phyloP scores from a whole-genome alignment of 2,113 vertebrate genomes.

The Tachysurus fulvidraco region DNA sequence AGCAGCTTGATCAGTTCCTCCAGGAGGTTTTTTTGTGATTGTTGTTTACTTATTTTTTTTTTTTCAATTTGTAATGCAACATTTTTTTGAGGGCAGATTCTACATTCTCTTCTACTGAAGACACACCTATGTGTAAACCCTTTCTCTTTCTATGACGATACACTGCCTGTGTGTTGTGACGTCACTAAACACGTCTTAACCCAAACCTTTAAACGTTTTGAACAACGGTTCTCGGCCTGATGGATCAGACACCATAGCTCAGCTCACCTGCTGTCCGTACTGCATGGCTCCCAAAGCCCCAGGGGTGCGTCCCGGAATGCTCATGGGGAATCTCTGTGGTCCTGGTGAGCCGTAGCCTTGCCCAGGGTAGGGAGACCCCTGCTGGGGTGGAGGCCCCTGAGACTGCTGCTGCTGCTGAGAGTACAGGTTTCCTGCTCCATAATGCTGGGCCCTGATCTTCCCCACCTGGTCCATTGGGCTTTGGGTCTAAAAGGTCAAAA shows the following conservation, averaged over 20 bases:
- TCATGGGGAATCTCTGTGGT: constrained; percentile 85
- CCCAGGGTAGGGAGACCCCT: constrained; percentile 80
- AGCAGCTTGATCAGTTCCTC: too few species aligned
- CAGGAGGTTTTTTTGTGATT: too few species aligned
- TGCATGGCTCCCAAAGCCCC: constrained; percentile 85
- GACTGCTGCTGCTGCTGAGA: constrained; percentile 78
- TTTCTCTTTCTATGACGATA: too few species aligned
- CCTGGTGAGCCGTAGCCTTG: constrained; percentile 82
- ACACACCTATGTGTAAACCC: too few species aligned
- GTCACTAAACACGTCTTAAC: too few species aligned
- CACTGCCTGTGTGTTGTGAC: too few species aligned
- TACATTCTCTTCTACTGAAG: too few species aligned
- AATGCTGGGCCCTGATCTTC: constrained; percentile 93
- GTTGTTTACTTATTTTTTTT: too few species aligned
- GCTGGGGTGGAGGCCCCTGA: constrained; percentile 79
- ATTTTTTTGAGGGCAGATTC: too few species aligned
- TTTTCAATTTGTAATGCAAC: too few species aligned
- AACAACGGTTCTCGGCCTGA: too few species aligned
- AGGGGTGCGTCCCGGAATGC: constrained; percentile 82
- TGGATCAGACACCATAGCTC: background rate
- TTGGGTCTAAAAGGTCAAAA: constrained; percentile 68
- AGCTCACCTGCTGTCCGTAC: constrained; percentile 90
- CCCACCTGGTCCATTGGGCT: constrained; percentile 97
- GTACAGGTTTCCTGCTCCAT: constrained; percentile 85
- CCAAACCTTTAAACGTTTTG: too few species aligned